Evolutionary conservation across 2,113 vertebrate genomes (phyloP).

Genomic region (Progne subis): DNA sequence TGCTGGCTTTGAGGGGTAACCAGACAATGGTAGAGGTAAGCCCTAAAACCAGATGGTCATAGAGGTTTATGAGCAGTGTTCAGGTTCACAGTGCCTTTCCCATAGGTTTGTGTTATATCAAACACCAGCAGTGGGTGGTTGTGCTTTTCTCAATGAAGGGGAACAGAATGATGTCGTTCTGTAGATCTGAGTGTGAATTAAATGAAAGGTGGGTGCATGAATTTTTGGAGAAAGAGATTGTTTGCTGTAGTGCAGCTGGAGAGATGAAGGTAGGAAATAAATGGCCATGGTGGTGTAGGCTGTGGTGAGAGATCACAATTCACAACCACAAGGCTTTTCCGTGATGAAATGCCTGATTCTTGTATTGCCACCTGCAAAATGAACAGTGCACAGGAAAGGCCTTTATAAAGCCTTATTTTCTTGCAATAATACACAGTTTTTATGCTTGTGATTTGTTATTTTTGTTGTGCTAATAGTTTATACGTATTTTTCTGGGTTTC

Average conservation of each 20-base stretch:
- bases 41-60: neutral
- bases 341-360: neutral
- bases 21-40: conserved; percentile 98
- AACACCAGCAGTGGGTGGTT: neutral
- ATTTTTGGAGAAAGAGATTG: neutral
- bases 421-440: neutral
- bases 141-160: neutral
- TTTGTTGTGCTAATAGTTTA: neutral
- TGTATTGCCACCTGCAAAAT: neutral
- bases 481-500: neutral
- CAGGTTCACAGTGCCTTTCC: neutral
- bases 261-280: neutral
- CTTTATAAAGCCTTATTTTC: neutral
- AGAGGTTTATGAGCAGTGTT: neutral
- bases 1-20: conserved; percentile 95
- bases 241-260: neutral
- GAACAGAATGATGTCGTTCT: neutral
- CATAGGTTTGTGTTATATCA: neutral
- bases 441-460: neutral
- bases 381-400: neutral
- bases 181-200: neutral
- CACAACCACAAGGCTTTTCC: neutral
- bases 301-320: neutral
- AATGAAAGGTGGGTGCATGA: neutral
- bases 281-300: neutral